Evolutionary conservation across 2,113 vertebrate genomes (phyloP), one percentile per base, ranked within the genome.

Genomic region (Glareola pratincola): DNA sequence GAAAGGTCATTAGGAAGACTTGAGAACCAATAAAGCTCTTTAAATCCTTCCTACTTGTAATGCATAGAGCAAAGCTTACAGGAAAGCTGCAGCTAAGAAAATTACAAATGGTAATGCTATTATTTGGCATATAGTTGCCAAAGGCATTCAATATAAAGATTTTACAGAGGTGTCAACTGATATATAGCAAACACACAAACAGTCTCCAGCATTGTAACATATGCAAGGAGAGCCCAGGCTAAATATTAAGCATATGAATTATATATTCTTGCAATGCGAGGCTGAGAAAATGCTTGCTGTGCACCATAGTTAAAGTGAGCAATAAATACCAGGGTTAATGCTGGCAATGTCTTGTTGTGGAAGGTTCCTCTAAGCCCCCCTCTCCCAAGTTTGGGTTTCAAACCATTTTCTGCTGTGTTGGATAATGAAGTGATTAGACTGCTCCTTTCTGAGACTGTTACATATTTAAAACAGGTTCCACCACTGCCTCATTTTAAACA

Each of bases 131-230:
- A 96, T 93, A 93, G 96, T 98, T 98, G 98, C 98, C 98, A 98
- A 98, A 97, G 97, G 98, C 98, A 98, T 97, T 97, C 96, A 82
- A 98, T 98, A 98, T 98, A 98, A 98, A 98, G 97, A 97, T 98
- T 98, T 98, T 98, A 98, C 96, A 96, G 98, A 98, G 98, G 98
- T 98, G 98, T 98, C 98, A 98, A 96, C 98, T 97, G 98, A 98
- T 98, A 97, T 97, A 98, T 97, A 97, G 96, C 98, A 98, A 98
- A 98, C 97, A 98, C 85, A 96, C 98, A 98, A 98, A 98, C 92
- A 98, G 94, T 97, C 96, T 97, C 95, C 79, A 97, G 97, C 84
- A 82, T 90, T 96, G 96, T 97, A 98, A 98, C 98, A 97, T 98
- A 98, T 97, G 97, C 95, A 97, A 96, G 95, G 92, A 71, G 88